Evolutionary conservation across 2,888 invertebrate species (phyloP).

Genomic region (Scrobipalpa atriplicella): DNA sequence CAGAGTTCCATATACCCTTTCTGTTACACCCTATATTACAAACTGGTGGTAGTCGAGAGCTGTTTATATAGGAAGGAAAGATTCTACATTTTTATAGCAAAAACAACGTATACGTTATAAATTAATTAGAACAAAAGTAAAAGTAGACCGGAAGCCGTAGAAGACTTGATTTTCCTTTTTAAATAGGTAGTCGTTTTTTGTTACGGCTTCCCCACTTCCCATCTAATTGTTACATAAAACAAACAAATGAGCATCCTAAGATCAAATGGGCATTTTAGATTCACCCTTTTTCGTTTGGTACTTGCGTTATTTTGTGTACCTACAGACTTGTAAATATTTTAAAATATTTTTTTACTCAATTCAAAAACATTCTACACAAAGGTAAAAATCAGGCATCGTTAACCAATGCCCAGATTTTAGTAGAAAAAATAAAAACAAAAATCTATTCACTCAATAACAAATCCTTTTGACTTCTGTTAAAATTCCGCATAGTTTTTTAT

Average conservation of each 20-base stretch:
- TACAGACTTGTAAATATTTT: no score
- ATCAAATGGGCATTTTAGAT: slow-evolving; percentile 61
- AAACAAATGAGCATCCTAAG: slow-evolving; percentile 52
- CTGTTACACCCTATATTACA: no score
- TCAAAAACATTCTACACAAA: no score
- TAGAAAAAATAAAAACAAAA: no score
- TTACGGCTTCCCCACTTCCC: slow-evolving; percentile 50
- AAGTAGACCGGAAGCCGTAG: not conserved
- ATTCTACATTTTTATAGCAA: no score
- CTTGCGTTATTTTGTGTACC: slow-evolving; percentile 31
- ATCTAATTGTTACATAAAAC: slow-evolving; percentile 73
- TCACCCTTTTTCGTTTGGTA: slow-evolving; percentile 37
- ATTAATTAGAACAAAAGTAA: slow-evolving; percentile 2
- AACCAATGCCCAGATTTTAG: no score
- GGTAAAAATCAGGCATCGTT: not conserved
- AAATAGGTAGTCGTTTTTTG: slow-evolving; percentile 13
- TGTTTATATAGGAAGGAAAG: no score
- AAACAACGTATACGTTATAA: no score
- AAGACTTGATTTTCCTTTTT: not conserved
- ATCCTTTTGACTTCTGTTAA: not conserved
- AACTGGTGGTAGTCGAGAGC: no score
- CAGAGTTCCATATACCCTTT: no score
- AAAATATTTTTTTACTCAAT: no score
- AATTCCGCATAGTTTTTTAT: not conserved
- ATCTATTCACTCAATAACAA: not conserved